Evolutionary conservation across 2,797 vertebrate genomes (phyloP).

Genomic region (Pteronotus mesoamericanus): DNA sequence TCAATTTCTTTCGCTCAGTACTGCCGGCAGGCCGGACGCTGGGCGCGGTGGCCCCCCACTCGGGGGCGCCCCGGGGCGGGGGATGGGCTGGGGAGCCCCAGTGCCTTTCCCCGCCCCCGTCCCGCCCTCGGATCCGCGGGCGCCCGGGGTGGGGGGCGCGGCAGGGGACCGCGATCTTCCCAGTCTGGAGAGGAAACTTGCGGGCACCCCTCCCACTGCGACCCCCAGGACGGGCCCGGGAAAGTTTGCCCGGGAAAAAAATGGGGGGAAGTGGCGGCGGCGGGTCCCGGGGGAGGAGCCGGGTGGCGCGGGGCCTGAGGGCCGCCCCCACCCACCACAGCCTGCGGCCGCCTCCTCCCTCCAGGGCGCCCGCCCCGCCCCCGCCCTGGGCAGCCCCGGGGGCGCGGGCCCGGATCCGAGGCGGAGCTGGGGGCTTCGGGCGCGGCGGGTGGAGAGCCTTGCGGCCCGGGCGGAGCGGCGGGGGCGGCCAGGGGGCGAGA

Average conservation of each 20-base stretch:
- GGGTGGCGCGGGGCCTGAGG: not conserved
- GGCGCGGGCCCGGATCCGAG: not conserved
- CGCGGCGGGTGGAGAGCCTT: not conserved
- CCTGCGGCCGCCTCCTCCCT: not conserved
- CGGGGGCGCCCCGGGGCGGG: not conserved
- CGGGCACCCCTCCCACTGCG: not conserved
- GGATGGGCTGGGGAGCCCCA: not conserved
- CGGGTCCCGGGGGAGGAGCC: conserved; percentile 56
- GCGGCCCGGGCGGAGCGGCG: not conserved
- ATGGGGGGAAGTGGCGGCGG: conserved; percentile 33
- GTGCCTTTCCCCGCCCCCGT: not conserved
- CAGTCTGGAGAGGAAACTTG: conserved; percentile 59
- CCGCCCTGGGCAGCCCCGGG: not conserved
- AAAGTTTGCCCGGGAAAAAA: conserved; percentile 65
- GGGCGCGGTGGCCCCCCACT: not conserved
- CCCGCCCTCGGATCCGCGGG: not conserved
- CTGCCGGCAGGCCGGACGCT: not conserved
- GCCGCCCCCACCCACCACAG: not conserved
- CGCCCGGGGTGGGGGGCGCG: not conserved
- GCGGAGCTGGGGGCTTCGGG: not conserved
- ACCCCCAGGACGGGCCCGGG: conserved; percentile 45
- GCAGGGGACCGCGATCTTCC: not conserved
- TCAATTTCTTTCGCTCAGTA: conserved; percentile 34
- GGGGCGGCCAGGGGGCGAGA: not conserved
- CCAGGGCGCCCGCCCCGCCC: not conserved